Conservation (phyloP, 2,113 vertebrate species). For the Nycticebus coucang region DNA sequence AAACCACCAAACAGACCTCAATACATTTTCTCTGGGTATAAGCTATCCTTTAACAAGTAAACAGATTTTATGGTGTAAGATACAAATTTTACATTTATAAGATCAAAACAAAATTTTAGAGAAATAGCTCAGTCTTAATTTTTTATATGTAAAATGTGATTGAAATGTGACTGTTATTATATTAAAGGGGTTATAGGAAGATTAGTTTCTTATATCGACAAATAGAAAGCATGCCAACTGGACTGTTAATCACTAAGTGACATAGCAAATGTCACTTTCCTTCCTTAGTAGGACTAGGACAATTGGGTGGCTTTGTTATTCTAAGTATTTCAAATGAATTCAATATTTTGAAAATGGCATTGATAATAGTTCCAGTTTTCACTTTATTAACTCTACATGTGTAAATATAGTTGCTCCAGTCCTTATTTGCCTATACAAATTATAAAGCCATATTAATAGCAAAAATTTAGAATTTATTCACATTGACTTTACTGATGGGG, state of each 20-base stretch:
- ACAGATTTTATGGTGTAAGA: neutral
- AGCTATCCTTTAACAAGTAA: neutral
- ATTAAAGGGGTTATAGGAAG: neutral
- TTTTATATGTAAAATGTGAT: neutral
- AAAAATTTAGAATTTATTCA: neutral
- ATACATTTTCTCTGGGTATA: neutral
- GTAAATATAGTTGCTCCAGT: neutral
- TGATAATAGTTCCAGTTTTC: neutral
- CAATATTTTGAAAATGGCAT: neutral
- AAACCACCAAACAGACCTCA: neutral
- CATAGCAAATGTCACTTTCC: neutral
- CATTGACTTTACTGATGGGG: neutral
- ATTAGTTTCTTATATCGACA: neutral
- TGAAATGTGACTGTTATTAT: neutral
- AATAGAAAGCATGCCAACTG: neutral
- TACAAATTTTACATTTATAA: neutral
- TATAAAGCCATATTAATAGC: neutral
- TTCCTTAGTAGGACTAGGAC: neutral
- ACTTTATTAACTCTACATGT: neutral
- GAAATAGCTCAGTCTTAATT: neutral
- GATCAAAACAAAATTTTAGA: neutral
- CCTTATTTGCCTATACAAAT: neutral
- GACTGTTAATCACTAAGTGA: neutral
- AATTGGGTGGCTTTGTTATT: neutral
- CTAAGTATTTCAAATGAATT: neutral